Conservation (phyloP, 2,113 vertebrate species). For the Mesocricetus auratus region DNA sequence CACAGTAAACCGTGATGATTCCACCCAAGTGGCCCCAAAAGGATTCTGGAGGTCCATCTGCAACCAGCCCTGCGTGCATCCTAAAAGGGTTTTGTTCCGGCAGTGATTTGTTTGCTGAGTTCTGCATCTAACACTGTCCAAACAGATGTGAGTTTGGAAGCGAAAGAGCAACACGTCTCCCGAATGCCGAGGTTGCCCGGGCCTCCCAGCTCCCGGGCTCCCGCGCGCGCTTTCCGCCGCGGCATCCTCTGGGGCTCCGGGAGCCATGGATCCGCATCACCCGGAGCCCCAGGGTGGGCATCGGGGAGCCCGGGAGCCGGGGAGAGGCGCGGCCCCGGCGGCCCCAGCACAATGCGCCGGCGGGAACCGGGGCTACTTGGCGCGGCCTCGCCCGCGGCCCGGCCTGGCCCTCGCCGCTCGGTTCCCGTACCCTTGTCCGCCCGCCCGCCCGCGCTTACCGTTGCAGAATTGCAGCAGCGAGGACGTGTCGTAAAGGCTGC, state of each 20-base stretch:
- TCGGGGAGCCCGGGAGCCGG: neutral
- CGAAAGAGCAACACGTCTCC: conserved; percentile 15
- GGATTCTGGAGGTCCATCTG: neutral
- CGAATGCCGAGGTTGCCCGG: neutral
- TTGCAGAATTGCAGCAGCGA: conserved; percentile 98
- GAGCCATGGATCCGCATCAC: neutral
- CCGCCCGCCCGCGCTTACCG: conserved; percentile 87
- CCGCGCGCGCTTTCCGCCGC: neutral
- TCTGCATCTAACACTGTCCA: neutral
- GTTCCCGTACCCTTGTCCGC: conserved; percentile 33
- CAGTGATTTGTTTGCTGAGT: neutral
- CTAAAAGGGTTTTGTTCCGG: neutral
- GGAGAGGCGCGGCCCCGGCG: conserved; percentile 66
- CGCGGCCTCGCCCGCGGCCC: conserved; percentile 67
- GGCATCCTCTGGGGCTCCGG: neutral
- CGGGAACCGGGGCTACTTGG: conserved; percentile 62
- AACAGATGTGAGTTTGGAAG: conserved; percentile 3
- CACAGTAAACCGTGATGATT: neutral
- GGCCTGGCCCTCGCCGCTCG: conserved; percentile 2
- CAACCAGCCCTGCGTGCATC: neutral
- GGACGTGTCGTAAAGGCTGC: conserved; percentile 98
- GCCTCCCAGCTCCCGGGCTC: neutral
- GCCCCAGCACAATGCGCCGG: conserved; percentile 77
- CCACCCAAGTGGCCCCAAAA: neutral
- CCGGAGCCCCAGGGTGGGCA: neutral